Evolutionary conservation across 2,888 invertebrate genomes (phyloP).

Genomic region (Acleris cristana): DNA sequence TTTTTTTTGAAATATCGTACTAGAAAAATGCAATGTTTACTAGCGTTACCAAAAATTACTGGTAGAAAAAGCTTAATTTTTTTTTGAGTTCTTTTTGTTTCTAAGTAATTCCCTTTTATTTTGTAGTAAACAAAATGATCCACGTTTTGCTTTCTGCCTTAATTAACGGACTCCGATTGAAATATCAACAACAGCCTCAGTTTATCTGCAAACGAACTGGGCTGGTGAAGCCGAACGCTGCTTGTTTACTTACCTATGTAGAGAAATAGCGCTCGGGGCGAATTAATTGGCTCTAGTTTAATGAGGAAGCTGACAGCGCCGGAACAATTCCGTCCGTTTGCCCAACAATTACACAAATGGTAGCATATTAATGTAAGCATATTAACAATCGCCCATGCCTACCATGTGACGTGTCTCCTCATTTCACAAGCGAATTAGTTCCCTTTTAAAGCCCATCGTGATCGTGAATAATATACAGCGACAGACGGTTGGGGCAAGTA

Average conservation of each 20-base stretch:
- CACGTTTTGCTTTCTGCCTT: neutral
- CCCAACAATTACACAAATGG: constrained; percentile 65
- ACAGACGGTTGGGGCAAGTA: constrained; percentile 30
- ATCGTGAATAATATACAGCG: constrained; percentile 8
- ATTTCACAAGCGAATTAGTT: constrained; percentile 7
- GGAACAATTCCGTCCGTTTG: constrained; percentile 79
- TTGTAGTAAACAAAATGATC: neutral
- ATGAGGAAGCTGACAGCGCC: constrained; percentile 81
- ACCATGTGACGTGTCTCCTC: neutral
- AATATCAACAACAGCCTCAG: constrained; percentile 6
- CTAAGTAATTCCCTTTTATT: too few species aligned
- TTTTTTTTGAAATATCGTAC: too few species aligned
- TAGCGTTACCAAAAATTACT: too few species aligned
- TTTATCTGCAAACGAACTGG: constrained; percentile 17
- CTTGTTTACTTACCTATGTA: constrained; percentile 68
- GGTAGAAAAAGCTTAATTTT: too few species aligned
- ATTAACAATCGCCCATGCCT: neutral
- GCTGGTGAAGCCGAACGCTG: constrained; percentile 40
- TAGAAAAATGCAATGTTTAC: too few species aligned
- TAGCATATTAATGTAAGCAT: neutral
- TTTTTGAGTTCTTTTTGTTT: too few species aligned
- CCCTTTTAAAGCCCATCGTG: constrained; percentile 14
- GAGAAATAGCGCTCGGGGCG: constrained; percentile 61
- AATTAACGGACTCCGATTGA: neutral
- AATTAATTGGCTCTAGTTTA: constrained; percentile 75